Evolutionary conservation across 2,113 vertebrate genomes (phyloP).

Genomic region (Oplegnathus fasciatus): DNA sequence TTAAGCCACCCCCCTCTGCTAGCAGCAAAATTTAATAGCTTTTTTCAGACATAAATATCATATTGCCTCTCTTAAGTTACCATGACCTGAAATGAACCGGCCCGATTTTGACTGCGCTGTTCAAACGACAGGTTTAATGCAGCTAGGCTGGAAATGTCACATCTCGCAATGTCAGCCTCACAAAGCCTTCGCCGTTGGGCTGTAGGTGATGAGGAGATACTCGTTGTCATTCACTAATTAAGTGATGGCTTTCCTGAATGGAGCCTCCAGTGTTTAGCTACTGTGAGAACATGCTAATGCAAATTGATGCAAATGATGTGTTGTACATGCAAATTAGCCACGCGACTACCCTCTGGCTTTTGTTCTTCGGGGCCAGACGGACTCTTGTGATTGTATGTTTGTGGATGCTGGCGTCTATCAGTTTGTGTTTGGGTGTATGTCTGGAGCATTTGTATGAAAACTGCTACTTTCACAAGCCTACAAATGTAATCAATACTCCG

Average conservation of each 20-base stretch:
- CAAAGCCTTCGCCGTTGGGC: slow-evolving; percentile 19
- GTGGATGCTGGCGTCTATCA: background rate
- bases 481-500: slow-evolving; percentile 42
- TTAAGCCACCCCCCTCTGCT: background rate
- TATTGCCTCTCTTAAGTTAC: slow-evolving; percentile 23
- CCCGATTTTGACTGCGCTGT: slow-evolving; percentile 5
- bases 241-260: slow-evolving; percentile 42
- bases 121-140: background rate
- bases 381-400: slow-evolving; percentile 32
- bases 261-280: slow-evolving; percentile 2
- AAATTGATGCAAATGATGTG: slow-evolving; percentile 70
- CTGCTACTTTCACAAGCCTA: background rate
- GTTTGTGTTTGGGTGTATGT: slow-evolving; percentile 41
- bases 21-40: background rate
- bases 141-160: slow-evolving; percentile 41
- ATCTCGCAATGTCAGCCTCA: background rate
- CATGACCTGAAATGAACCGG: slow-evolving; percentile 54
- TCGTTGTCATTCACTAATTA: slow-evolving; percentile 51
- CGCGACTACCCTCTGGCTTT: slow-evolving; percentile 40
- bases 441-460: slow-evolving; percentile 37
- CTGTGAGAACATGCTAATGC: slow-evolving; percentile 65
- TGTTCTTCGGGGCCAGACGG: slow-evolving; percentile 40
- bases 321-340: slow-evolving; percentile 77
- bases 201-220: slow-evolving; percentile 16
- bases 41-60: slow-evolving; percentile 23